These are phyloP conservation scores for Acyrthosiphon pisum DNA, from an alignment of 1,140 invertebrate species.

Conservation along the genomic window DNA sequence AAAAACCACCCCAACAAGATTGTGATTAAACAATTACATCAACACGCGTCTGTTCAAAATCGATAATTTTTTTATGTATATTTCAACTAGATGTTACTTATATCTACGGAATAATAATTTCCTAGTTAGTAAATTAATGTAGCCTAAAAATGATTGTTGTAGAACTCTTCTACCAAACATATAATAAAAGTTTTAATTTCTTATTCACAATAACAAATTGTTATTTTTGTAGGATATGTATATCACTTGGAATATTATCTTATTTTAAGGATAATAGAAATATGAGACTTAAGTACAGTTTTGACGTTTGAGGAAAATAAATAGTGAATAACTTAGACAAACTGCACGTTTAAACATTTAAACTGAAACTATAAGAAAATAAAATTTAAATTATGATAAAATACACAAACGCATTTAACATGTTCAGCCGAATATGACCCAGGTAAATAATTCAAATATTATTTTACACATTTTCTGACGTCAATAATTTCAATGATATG, in stretches of 20 bases:
- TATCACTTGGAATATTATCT: neutral
- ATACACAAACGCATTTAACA: neutral
- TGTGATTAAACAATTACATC: neutral
- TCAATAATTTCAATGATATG: neutral
- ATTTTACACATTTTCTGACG: neutral
- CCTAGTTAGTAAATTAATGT: no score
- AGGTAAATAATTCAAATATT: neutral
- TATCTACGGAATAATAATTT: neutral
- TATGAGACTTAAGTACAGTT: neutral
- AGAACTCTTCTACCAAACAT: no score
- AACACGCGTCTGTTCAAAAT: neutral
- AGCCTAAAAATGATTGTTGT: no score
- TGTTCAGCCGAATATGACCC: no score
- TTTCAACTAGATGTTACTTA: neutral
- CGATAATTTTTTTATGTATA: neutral
- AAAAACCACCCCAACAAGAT: neutral
- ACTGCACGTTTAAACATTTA: neutral
- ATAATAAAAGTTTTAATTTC: no score
- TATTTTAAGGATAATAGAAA: neutral
- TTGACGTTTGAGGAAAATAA: neutral
- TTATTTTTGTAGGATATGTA: no score
- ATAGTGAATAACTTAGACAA: neutral
- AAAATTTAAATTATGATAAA: neutral
- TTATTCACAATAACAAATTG: no score
- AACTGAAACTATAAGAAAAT: neutral